Evolutionary conservation across 2,888 invertebrate genomes (phyloP), one percentile per base, ranked within the genome.

Genomic region (Ophion ventricosus): DNA sequence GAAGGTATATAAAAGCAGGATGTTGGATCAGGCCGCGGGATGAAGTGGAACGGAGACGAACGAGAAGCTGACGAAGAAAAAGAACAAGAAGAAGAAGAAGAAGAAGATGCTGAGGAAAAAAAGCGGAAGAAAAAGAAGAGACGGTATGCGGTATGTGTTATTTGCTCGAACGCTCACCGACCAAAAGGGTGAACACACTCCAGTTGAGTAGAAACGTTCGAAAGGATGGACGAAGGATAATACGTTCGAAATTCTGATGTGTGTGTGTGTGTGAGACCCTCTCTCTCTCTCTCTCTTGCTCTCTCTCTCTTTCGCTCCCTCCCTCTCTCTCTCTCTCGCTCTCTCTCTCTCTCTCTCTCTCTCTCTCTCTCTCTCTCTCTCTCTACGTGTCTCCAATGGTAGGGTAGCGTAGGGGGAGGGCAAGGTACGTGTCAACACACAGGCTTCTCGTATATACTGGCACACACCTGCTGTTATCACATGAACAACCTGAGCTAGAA

Each of bases 181-280:
- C 72, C 74, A 56, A 79, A 72, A 72, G 79, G 81, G 78, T 82
- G 84, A 79, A 75, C 81, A 84, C 75, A 82, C 81, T 84, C 66
- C 75, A 61, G 54, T 75, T 75, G 80, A 84, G 84, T 81, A 78
- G 81, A 84, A 84, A 79, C 79, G 79, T 75, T 84, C 61, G 81
- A 66, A 61, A 82, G 75, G 81, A 82, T 75, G 81, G 66, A 84
- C 81, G 70, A 76, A 70, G 84, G 84, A 84, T 84, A 81, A 84
- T 84, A 84, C 84, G 84, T 84, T 84, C 67, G 61, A 73, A 57
- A 63, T 56, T 59, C 57, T 73, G 11, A 26, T 63, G 35, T 63
- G n/a, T 35, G 54, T 26, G 35, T 35, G 61, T 69, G 54, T 59
- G 63, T 57, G 66, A 66, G 40, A 40, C 40, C 40, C 29, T 29